Base-by-base conservation (phyloP, 1,140 invertebrate genomes). In the Procambarus clarkii region DNA sequence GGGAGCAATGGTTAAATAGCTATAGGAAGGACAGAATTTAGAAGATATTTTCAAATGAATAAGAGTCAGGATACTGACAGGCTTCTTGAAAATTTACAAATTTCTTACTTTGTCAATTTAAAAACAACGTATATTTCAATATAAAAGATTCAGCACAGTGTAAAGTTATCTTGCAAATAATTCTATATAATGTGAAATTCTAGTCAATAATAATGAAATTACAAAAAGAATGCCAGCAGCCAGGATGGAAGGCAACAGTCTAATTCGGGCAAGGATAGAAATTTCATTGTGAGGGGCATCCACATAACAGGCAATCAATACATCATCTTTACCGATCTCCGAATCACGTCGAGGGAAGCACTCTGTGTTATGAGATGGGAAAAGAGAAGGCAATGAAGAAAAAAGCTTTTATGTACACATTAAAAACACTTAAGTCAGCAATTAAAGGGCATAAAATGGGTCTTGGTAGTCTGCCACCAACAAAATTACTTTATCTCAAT, bases 271-370 rank as follows among this genome's bases (percentile, higher is more conserved):
- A 34, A 50, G 46, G 45, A 48, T 54, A 80, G 83, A 64, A n/a
- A 64, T 44, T n/a, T 24, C n/a, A 86, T 76, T 71, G 69, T 71
- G 83, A 71, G 83, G 71, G 48, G 50, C 88, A 91, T 91, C 54
- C 82, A 91, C 76, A 91, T 5, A 91, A 91, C 88, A 91, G 60
- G 88, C 82, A 91, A 91, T 86, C 77, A 91, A 91, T 54, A 71
- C 54, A 44, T 50, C 80, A n/a, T 92, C 84, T 93, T 93, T 93
- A 93, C 92, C 92, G 74, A 92, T 92, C 87, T 93, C 92, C 76
- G 92, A 90, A 46, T 92, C 92, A 91, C 92, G 90, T 69, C 92
- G 92, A 77, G 92, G 92, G 90, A 93, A 93, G 84, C 91, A 92
- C 87, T 93, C 92, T 93, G 92, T 91, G 88, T 91, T 91, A 91